Percentiles rank a stretch among this genome's conserved stretches.
These are phyloP conservation scores for Eugnorisma glareosa DNA, from an alignment of 2,888 invertebrate species.

Conservation along the genomic window DNA sequence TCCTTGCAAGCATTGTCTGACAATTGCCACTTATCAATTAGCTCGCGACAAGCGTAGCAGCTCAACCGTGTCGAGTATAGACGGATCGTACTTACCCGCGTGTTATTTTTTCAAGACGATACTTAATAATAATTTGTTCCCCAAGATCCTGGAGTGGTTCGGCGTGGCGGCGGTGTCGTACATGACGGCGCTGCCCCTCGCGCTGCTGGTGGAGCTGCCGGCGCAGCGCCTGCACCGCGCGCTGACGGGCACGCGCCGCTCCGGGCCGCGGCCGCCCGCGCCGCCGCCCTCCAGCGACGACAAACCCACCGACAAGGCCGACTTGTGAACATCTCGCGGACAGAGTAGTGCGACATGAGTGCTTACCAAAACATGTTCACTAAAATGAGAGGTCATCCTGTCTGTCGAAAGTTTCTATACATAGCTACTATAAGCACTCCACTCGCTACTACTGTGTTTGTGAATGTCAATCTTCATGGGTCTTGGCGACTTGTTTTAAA, in stretches of 20 bases:
- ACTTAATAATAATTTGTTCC: neutral
- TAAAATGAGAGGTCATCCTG: neutral
- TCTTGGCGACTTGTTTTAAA: constrained; percentile 21
- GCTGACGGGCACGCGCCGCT: constrained; percentile 52
- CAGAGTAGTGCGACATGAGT: constrained; percentile 3
- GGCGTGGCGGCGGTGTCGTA: constrained; percentile 84
- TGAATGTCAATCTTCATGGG: constrained; percentile 8
- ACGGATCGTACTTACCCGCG: no score
- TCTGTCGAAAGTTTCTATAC: constrained; percentile 5
- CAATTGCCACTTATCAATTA: neutral
- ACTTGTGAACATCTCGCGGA: constrained; percentile 56
- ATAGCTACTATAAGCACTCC: constrained; percentile 27
- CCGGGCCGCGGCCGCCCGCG: constrained; percentile 71
- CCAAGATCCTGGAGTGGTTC: constrained; percentile 83
- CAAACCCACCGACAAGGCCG: constrained; percentile 69
- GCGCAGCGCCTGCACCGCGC: constrained; percentile 80
- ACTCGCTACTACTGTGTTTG: constrained; percentile 13
- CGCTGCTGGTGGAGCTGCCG: constrained; percentile 85
- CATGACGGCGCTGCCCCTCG: constrained; percentile 82
- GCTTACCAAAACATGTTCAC: neutral
- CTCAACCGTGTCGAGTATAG: neutral
- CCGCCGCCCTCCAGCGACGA: constrained; percentile 64
- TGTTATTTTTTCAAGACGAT: neutral
- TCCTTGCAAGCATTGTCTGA: neutral
- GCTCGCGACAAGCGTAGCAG: neutral